Conservation (phyloP, 2,888 invertebrate species). For the Drosophila demipolita region DNA sequence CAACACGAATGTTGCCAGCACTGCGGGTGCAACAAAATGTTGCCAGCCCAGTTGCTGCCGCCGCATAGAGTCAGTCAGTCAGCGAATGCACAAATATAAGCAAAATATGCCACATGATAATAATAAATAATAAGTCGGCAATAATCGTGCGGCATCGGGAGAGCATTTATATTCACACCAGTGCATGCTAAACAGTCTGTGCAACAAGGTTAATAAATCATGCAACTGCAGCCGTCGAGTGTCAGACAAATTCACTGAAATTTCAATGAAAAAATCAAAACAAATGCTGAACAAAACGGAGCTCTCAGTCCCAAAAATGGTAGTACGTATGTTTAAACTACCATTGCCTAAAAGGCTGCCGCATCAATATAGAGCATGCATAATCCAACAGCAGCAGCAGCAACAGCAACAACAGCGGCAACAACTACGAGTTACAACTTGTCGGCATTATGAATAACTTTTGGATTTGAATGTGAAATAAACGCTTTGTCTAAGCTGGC, state of each 20-base stretch:
- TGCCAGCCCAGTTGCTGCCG: constrained; percentile 21
- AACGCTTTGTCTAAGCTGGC: constrained; percentile 73
- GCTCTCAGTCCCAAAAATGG: constrained; percentile 50
- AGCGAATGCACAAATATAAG: constrained; percentile 2
- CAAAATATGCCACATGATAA: constrained; percentile 8
- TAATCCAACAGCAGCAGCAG: constrained; percentile 33
- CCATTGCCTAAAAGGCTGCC: constrained; percentile 60
- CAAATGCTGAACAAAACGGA: constrained; percentile 66
- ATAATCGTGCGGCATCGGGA: constrained; percentile 72
- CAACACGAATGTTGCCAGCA: constrained; percentile 69
- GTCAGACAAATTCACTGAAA: constrained; percentile 77
- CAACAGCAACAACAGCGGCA: constrained; percentile 17
- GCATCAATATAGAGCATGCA: constrained; percentile 73
- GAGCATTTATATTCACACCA: constrained; percentile 76
- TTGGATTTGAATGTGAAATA: constrained; percentile 79
- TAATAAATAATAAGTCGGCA: constrained; percentile 39
- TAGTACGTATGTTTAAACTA: constrained; percentile 9
- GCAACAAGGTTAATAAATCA: constrained; percentile 78
- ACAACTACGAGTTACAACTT: constrained; percentile 44
- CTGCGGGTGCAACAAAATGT: constrained; percentile 62
- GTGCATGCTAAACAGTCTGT: constrained; percentile 50
- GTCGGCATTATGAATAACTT: constrained; percentile 79
- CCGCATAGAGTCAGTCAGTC: neutral
- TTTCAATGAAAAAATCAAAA: constrained; percentile 68
- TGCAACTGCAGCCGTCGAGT: constrained; percentile 59